Base-by-base conservation (phyloP, 2,888 invertebrate species). In the Agrotis clavis region DNA sequence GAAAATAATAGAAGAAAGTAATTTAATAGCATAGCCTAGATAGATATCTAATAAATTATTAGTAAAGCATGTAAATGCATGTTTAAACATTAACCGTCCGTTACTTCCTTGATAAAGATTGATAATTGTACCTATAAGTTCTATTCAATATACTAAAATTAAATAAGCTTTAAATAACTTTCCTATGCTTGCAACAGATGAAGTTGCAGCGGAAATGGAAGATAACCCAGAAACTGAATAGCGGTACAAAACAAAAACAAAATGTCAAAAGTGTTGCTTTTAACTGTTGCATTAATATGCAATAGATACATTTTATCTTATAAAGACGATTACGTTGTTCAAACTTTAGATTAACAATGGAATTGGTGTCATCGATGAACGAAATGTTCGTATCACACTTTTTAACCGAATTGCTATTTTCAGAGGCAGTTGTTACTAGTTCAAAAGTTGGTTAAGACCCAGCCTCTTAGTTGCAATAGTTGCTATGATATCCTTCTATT, bases 181-280 rank as follows among this genome's bases (percentile, higher is more conserved):
- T 63, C 30, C 59, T 30, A 48, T 48, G n/a, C 18, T 57, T 51
- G 21, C 57, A 66, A 64, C 25, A 68, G 56, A 54, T 50, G 59
- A 48, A 19, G 11, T 47, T 35, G 9, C 47, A 57, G 6, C 13
- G 35, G 51, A 76, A 61, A 56, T 48, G 5, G 14, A 2, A 25
- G 25, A 25, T 61, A 64, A 61, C 69, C 30, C 53, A 76, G 45
- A 63, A 75, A 75, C 30, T n/a, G 25, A 53, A 48, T 35, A 48
- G 53, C 41, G 18, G 19, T 50, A 16, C 13, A 25, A 66, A 74
- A 73, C 50, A 75, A 50, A 63, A 62, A 59, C n/a, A 76, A 62
- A 60, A 35, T 62, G 41, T 18, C 25, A 66, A 35, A 50, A 30
- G 35, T 56, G n/a, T 57, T 74, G 41, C 62, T 51, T 16, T 9